A percentile compares a stretch with the other conserved stretches of the same genome.
These are phyloP conservation scores for Scaptomyza tumidula DNA, from an alignment of 2,888 invertebrate species.

Conservation along the genomic window DNA sequence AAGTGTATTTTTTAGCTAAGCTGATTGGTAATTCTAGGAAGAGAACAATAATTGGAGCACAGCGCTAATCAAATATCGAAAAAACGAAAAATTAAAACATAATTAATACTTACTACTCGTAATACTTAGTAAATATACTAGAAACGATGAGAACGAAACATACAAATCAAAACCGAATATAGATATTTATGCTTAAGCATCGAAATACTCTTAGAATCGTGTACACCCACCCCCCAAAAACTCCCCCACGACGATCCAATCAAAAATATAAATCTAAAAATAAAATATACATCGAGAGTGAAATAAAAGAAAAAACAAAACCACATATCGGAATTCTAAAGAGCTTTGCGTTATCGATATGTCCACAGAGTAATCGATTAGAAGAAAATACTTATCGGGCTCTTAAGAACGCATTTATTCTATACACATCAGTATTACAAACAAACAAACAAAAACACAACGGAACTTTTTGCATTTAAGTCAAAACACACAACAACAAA, in stretches of 20 bases:
- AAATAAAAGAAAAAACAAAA: constrained; percentile 14
- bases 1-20: constrained; percentile 60
- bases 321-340: constrained; percentile 54
- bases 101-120: constrained; percentile 33
- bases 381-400: constrained; percentile 7
- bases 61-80: constrained; percentile 69
- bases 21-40: constrained; percentile 73
- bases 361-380: constrained; percentile 34
- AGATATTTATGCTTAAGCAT: constrained; percentile 31
- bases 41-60: constrained; percentile 78
- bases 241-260: constrained; percentile 11
- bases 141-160: not conserved
- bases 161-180: not conserved
- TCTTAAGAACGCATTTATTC: constrained; percentile 33
- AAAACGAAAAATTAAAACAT: constrained; percentile 14
- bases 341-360: constrained; percentile 59
- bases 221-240: constrained; percentile 18
- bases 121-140: constrained; percentile 43
- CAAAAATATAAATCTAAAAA: not conserved
- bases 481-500: constrained; percentile 19
- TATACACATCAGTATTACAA: not conserved
- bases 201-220: constrained; percentile 24
- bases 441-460: constrained; percentile 12
- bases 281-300: constrained; percentile 11
- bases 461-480: constrained; percentile 52